Percentiles rank a stretch among this genome's conserved stretches.
These are phyloP conservation scores for Sprattus sprattus DNA, from an alignment of 2,113 vertebrate species.

Conservation along the genomic window DNA sequence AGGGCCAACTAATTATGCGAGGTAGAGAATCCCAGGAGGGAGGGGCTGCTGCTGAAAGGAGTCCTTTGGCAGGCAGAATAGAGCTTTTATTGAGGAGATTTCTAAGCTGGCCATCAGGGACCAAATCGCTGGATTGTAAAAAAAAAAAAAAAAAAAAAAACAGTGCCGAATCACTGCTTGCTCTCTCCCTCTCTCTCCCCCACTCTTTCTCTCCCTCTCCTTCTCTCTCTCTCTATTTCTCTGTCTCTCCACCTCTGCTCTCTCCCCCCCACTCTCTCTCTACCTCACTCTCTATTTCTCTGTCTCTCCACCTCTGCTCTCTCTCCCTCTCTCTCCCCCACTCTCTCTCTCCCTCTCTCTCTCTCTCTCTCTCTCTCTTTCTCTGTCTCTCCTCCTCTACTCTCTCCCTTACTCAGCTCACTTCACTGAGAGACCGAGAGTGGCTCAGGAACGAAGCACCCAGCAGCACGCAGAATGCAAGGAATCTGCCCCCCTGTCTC, in stretches of 20 bases:
- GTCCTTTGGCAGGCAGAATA: slow-evolving; percentile 79
- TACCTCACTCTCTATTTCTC: slow-evolving; percentile 32
- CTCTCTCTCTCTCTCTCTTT: neutral
- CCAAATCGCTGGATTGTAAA: slow-evolving; percentile 77
- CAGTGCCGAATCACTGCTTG: slow-evolving; percentile 67
- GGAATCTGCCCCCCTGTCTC: slow-evolving; percentile 68
- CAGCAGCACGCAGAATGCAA: slow-evolving; percentile 72
- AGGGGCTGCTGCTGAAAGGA: slow-evolving; percentile 77
- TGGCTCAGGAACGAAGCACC: slow-evolving; percentile 50
- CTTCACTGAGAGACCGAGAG: slow-evolving; percentile 62
- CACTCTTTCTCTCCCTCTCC: slow-evolving; percentile 17
- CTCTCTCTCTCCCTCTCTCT: slow-evolving; percentile 1
- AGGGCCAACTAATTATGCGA: slow-evolving; percentile 74
- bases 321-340: slow-evolving; percentile 58
- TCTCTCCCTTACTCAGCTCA: slow-evolving; percentile 64
- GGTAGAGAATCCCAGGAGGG: slow-evolving; percentile 77
- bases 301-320: slow-evolving; percentile 15
- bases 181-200: slow-evolving; percentile 60
- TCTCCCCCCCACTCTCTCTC: neutral
- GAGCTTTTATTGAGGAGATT: slow-evolving; percentile 84
- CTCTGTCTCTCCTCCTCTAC: slow-evolving; percentile 17
- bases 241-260: slow-evolving; percentile 34
- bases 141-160: slow-evolving; percentile 55
- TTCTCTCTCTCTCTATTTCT: neutral
- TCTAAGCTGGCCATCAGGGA: slow-evolving; percentile 80